A percentile compares a stretch with the other conserved stretches of the same genome.
Evolutionary conservation across 2,797 vertebrate species (phyloP).

Genomic region (Intellagama lesueurii): DNA sequence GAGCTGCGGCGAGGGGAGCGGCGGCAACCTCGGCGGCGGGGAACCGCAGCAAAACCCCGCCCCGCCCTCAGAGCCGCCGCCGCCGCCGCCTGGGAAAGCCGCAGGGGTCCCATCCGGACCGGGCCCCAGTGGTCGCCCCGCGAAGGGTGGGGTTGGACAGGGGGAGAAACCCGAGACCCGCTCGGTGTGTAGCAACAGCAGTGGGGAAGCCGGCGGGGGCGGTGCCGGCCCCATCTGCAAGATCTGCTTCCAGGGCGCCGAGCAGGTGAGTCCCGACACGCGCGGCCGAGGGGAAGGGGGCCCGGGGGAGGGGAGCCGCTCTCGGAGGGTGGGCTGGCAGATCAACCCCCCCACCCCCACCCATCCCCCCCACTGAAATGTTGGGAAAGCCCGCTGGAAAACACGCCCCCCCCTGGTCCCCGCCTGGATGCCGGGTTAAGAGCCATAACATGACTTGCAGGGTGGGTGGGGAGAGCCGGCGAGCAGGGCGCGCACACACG

Average conservation of each 20-base stretch:
- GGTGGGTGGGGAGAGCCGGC: background rate
- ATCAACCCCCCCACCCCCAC: background rate
- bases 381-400: background rate
- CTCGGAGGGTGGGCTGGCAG: background rate
- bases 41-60: slow-evolving; percentile 57
- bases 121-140: slow-evolving; percentile 28
- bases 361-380: too few species aligned
- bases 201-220: slow-evolving; percentile 78
- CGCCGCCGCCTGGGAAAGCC: slow-evolving; percentile 39
- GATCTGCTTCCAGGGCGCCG: slow-evolving; percentile 93
- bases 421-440: background rate
- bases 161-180: slow-evolving; percentile 77
- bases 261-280: slow-evolving; percentile 81
- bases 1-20: background rate
- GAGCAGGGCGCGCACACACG: background rate
- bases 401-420: background rate
- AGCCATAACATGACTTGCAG: background rate
- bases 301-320: too few species aligned
- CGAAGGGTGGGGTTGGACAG: slow-evolving; percentile 49
- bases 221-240: slow-evolving; percentile 91
- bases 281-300: too few species aligned
- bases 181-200: slow-evolving; percentile 86
- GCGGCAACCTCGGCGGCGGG: slow-evolving; percentile 39
- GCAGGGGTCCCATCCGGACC: slow-evolving; percentile 41
- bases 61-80: slow-evolving; percentile 28